A percentile compares a stretch with the other conserved stretches of the same genome.
Conservation (phyloP, 2,888 invertebrate species). For the Drosophila mettleri region DNA sequence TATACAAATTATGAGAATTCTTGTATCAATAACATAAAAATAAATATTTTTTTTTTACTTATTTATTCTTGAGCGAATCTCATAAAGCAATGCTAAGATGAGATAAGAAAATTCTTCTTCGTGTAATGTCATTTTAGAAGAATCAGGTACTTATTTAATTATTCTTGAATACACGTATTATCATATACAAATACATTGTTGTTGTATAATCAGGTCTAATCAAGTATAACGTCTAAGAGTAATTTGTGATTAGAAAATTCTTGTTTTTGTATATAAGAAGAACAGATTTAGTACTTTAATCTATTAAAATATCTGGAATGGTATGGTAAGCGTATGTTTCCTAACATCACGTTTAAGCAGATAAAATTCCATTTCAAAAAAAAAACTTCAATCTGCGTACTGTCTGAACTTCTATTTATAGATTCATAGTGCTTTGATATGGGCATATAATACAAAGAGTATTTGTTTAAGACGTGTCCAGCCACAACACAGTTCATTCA, state of each 20-base stretch:
- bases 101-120: constrained; percentile 21
- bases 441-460: neutral
- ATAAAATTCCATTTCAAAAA: constrained; percentile 5
- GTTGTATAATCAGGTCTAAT: neutral
- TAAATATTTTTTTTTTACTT: neutral
- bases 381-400: neutral
- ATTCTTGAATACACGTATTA: neutral
- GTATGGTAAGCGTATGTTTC: neutral
- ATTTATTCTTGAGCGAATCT: neutral
- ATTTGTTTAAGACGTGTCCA: constrained; percentile 1
- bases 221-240: neutral
- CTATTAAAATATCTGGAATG: neutral
- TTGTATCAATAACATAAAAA: neutral
- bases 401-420: constrained; percentile 6
- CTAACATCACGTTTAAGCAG: constrained; percentile 2
- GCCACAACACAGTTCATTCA: constrained; percentile 9
- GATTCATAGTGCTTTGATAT: neutral
- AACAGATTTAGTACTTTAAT: neutral
- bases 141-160: neutral
- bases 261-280: constrained; percentile 5
- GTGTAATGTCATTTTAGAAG: neutral
- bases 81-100: neutral
- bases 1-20: neutral
- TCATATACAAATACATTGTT: neutral
- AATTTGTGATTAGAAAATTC: constrained; percentile 20